A percentile compares a stretch with the other conserved stretches of the same genome.
These are phyloP conservation scores for Hesperia comma DNA, from an alignment of 2,888 invertebrate species.

Conservation along the genomic window DNA sequence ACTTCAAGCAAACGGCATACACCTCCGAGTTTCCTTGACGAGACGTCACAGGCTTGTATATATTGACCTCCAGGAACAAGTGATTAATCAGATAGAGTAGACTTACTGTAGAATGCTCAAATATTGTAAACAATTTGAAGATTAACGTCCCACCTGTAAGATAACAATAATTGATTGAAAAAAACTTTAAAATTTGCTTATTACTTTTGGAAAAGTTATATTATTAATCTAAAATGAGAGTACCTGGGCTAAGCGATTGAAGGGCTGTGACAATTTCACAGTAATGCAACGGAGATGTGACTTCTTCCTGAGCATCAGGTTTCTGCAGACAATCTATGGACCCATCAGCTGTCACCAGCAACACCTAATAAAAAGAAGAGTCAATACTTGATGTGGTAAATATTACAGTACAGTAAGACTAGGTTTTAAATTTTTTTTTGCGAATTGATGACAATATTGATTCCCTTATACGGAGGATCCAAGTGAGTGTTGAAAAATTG, in stretches of 20 bases:
- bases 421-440: too few species aligned
- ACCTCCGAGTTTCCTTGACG: conserved; percentile 97
- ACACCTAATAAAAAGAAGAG: conserved; percentile 66
- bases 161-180: conserved; percentile 32
- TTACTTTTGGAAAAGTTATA: too few species aligned
- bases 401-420: too few species aligned
- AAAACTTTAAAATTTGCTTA: too few species aligned
- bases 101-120: conserved; percentile 91
- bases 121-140: conserved; percentile 95
- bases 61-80: conserved; percentile 87
- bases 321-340: conserved; percentile 94
- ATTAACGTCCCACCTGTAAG: conserved; percentile 89
- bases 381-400: too few species aligned
- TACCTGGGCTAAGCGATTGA: conserved; percentile 85
- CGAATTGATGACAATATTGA: too few species aligned
- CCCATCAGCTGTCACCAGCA: conserved; percentile 95
- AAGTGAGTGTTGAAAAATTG: too few species aligned
- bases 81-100: conserved; percentile 91
- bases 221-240: background rate
- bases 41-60: conserved; percentile 96
- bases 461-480: too few species aligned
- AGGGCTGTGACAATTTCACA: conserved; percentile 93
- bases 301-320: conserved; percentile 94
- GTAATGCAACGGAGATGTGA: conserved; percentile 90
- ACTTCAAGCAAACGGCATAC: conserved; percentile 90